Evolutionary conservation across 1,140 invertebrate species (phyloP), one percentile per base, ranked within the genome.

Genomic region (Glossosoma conforme): DNA sequence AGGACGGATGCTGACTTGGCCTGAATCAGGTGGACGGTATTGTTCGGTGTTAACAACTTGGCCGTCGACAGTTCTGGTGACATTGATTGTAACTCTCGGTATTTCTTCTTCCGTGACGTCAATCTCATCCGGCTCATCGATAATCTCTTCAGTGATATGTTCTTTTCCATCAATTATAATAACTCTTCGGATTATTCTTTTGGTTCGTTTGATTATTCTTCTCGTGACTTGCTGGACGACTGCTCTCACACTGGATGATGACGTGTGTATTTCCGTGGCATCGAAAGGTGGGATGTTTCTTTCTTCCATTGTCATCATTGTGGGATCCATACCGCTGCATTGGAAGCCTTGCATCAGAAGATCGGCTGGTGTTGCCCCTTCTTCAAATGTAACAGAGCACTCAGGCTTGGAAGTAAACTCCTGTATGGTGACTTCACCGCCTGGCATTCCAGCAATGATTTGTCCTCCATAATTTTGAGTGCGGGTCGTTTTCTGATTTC

Each of bases 101-200:
- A 76, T 69, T 58, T 85, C 78, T 67, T 87, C 82, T 65, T 89
- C 85, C 28, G 78, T 80, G 3, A 88, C 75, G 70, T 90, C 86
- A 20, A 89, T 69, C 67, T 88, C 84, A 61, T 91, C 85, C 15
- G 87, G 85, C 70, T 91, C 85, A 67, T 91, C 85, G 48, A 90
- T 72, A 2, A 91, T 71, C 70, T 91, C 87, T 69, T 91, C 88
- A 8, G 81, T 84, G 0, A 87, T 79, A 58, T 85, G 82, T 67
- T 91, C 87, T 70, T 89, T 86, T 1, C 88, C 89, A 65, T 92
- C 84, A 44, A 91, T 81, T 6, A 91, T 83, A 0, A 84, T 82
- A 3, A 88, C 77, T 60, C 81, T 81, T 41, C 85, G 74, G 30
- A 89, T 86, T 35, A 87, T 84, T 60, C 81, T 82, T 37, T 82